Conservation (phyloP, 2,888 invertebrate species). For the Scelioninae gen. 2 region DNA sequence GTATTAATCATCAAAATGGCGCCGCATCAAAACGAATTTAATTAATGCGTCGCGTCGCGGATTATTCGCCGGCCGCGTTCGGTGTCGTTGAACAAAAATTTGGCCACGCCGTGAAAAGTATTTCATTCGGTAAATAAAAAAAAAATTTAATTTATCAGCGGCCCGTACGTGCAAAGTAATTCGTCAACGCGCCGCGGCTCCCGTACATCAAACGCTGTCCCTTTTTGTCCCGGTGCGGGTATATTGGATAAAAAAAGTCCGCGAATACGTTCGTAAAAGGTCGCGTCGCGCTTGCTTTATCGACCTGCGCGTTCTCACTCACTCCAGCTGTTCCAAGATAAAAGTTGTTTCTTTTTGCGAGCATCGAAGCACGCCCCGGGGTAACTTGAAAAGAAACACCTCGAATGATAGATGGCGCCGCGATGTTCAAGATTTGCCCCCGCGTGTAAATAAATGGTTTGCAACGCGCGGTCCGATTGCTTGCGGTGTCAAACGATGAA, state of each 20-base stretch:
- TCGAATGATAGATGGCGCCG: conserved; percentile 28
- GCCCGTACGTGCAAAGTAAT: conserved; percentile 27
- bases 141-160: conserved; percentile 26
- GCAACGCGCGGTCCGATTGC: conserved; percentile 1
- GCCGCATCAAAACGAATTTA: no score
- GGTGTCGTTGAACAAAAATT: no score
- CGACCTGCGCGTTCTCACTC: conserved; percentile 49
- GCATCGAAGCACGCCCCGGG: conserved; percentile 15
- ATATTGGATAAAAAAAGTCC: conserved; percentile 43
- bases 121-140: conserved; percentile 34
- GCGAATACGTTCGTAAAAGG: conserved; percentile 44
- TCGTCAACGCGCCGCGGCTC: conserved; percentile 32
- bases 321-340: conserved; percentile 39
- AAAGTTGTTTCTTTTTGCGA: conserved; percentile 44
- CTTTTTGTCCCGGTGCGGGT: conserved; percentile 40
- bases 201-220: conserved; percentile 49
- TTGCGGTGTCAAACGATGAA: background rate
- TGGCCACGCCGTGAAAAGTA: no score
- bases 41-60: no score
- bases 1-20: no score
- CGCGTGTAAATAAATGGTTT: conserved; percentile 22
- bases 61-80: no score
- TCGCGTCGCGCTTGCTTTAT: conserved; percentile 48
- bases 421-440: conserved; percentile 29
- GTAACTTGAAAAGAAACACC: conserved; percentile 35